A percentile compares a stretch with the other conserved stretches of the same genome.
Evolutionary conservation across 2,113 vertebrate species (phyloP).

Genomic region (Globicephala melas): DNA sequence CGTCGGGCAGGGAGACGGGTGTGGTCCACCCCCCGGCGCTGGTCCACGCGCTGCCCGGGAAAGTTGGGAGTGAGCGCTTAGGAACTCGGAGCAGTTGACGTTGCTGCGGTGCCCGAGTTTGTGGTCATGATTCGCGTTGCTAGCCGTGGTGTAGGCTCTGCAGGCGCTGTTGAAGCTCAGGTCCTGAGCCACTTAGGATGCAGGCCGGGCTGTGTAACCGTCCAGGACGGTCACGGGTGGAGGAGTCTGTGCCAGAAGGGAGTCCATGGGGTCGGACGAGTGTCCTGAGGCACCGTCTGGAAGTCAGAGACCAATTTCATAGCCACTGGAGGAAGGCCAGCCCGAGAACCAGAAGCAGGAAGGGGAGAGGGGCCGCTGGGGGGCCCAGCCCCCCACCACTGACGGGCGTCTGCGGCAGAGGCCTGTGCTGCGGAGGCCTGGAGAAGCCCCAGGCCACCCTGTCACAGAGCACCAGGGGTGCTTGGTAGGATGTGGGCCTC

Average conservation of each 20-base stretch:
- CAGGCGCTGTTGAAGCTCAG: neutral
- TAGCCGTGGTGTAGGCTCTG: accelerated
- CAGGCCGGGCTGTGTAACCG: accelerated
- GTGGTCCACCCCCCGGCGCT: accelerated
- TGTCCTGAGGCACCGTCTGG: neutral
- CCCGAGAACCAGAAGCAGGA: constrained; percentile 55
- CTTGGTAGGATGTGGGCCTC: constrained; percentile 91
- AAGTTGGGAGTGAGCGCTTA: accelerated
- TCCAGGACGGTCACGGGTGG: accelerated
- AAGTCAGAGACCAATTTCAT: constrained; percentile 47
- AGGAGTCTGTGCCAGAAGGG: neutral
- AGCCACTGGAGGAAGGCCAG: constrained; percentile 65
- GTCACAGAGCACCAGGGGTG: constrained; percentile 88
- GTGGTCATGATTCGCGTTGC: accelerated
- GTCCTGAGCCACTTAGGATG: accelerated
- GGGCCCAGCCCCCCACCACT: neutral
- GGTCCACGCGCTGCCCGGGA: accelerated
- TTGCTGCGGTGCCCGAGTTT: accelerated
- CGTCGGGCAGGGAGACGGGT: accelerated
- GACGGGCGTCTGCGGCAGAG: constrained; percentile 19
- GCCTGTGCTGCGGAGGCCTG: constrained; percentile 44
- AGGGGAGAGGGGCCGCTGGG: constrained; percentile 14
- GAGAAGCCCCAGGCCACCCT: constrained; percentile 28
- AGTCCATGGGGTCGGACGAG: accelerated
- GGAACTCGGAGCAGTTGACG: accelerated